Evolutionary conservation across 2,113 vertebrate genomes (phyloP).

Genomic region (Syngnathus floridae): DNA sequence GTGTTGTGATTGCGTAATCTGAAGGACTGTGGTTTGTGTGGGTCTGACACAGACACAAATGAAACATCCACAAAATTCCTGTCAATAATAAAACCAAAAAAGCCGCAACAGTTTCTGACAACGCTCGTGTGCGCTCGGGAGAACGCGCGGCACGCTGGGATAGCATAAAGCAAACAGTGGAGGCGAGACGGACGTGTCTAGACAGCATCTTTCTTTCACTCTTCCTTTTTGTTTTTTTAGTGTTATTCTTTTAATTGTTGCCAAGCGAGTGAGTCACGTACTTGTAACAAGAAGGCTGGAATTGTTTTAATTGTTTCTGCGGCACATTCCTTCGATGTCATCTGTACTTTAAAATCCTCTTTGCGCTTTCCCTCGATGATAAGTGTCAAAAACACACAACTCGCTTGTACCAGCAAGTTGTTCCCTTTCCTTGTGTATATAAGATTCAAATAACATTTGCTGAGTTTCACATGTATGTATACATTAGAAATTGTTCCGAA

Average conservation of each 20-base stretch:
- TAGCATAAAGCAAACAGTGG: background rate
- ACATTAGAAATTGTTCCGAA: background rate
- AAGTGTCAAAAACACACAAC: background rate
- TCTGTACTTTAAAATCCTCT: background rate
- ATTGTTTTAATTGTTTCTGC: slow-evolving; percentile 8
- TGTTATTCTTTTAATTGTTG: slow-evolving; percentile 5
- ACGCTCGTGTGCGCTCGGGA: background rate
- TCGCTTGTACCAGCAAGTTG: slow-evolving; percentile 1
- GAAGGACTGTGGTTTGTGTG: background rate
- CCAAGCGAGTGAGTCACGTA: slow-evolving; percentile 3
- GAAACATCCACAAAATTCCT: background rate
- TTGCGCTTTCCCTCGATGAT: background rate
- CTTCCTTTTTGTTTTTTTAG: background rate
- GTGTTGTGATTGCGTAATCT: slow-evolving; percentile 2
- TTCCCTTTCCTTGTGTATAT: background rate
- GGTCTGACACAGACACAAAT: background rate
- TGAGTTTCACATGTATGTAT: background rate
- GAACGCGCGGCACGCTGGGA: background rate
- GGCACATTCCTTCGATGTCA: background rate
- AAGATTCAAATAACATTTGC: background rate
- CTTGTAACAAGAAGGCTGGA: background rate
- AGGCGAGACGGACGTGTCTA: background rate
- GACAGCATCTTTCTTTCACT: background rate
- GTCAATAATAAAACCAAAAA: background rate
- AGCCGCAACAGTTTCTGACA: background rate